Percentiles rank a stretch among this genome's conserved stretches.
phyloP scores from a whole-genome alignment of 2,888 invertebrate genomes.

The Tenthredo amoena region DNA sequence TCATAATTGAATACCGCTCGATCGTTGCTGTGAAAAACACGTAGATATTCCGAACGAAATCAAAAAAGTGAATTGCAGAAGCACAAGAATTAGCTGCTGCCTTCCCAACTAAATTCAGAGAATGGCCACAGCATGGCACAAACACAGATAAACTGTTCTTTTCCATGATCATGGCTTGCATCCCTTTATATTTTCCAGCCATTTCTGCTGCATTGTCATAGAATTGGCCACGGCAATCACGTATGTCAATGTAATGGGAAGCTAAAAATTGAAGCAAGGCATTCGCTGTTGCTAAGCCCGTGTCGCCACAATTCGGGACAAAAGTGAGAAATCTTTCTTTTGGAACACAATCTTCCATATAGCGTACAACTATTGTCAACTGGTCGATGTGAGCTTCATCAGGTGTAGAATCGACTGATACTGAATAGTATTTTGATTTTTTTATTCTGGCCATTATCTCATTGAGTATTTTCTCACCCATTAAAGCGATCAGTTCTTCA shows the following conservation, averaged over 20 bases:
- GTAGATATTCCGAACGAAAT: conserved; percentile 60
- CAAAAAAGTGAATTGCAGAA: conserved; percentile 60
- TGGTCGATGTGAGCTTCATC: conserved; percentile 62
- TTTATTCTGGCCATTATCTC: conserved; percentile 54
- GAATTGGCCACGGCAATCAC: conserved; percentile 61
- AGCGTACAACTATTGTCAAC: conserved; percentile 58
- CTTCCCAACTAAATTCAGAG: conserved; percentile 62
- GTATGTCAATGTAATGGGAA: conserved; percentile 58
- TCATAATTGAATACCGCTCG: neutral
- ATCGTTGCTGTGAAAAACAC: conserved; percentile 56
- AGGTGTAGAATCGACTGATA: conserved; percentile 64
- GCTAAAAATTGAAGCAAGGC: conserved; percentile 59
- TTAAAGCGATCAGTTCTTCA: conserved; percentile 58
- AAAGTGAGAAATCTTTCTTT: conserved; percentile 64
- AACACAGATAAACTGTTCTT: conserved; percentile 59
- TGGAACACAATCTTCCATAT: conserved; percentile 60
- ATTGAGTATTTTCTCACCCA: conserved; percentile 54
- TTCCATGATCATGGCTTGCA: conserved; percentile 60
- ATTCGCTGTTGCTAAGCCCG: conserved; percentile 57
- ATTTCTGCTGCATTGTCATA: conserved; percentile 64
- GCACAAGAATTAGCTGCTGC: conserved; percentile 61
- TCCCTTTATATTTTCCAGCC: conserved; percentile 62
- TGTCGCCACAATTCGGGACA: conserved; percentile 58
- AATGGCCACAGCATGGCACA: conserved; percentile 60
- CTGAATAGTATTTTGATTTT: conserved; percentile 60